A percentile compares a stretch with the other conserved stretches of the same genome.
Conservation (phyloP, 2,797 vertebrate genomes). For the Macropodus opercularis region DNA sequence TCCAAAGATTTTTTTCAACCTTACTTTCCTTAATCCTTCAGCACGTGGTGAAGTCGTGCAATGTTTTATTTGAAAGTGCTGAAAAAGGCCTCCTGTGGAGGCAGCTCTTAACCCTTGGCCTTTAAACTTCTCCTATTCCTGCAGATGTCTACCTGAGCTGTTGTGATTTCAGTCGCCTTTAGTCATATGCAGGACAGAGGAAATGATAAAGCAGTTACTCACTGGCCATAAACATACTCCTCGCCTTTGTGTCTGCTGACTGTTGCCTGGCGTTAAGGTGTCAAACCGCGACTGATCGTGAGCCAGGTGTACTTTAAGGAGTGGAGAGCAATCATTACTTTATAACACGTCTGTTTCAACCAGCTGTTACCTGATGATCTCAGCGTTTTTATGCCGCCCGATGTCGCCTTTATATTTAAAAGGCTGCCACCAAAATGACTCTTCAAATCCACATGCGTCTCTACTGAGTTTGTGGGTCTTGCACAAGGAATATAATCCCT, state of each 20-base stretch:
- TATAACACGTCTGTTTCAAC: constrained; percentile 14
- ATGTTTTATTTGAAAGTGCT: constrained; percentile 5
- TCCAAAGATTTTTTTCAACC: background rate
- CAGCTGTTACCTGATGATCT: no score
- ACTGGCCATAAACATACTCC: constrained; percentile 27
- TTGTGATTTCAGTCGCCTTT: constrained; percentile 27
- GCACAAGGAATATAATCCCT: constrained; percentile 30
- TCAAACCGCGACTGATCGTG: constrained; percentile 16
- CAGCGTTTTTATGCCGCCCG: no score
- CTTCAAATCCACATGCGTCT: constrained; percentile 2
- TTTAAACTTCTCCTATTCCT: constrained; percentile 11
- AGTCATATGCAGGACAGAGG: constrained; percentile 24
- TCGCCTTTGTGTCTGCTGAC: constrained; percentile 2
- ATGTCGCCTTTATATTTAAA: background rate
- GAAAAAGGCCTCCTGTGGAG: constrained; percentile 15
- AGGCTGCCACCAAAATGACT: background rate
- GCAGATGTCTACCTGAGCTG: background rate
- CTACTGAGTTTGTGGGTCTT: background rate
- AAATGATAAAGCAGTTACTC: constrained; percentile 42
- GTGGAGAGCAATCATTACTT: constrained; percentile 38
- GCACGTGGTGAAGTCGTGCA: constrained; percentile 5
- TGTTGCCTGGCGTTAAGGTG: constrained; percentile 33
- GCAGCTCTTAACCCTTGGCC: constrained; percentile 3
- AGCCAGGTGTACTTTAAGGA: constrained; percentile 31
- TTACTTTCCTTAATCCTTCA: background rate